Evolutionary conservation across 1,140 invertebrate species (phyloP), one percentile per base, ranked within the genome.

Genomic region (Eriosoma lanigerum): DNA sequence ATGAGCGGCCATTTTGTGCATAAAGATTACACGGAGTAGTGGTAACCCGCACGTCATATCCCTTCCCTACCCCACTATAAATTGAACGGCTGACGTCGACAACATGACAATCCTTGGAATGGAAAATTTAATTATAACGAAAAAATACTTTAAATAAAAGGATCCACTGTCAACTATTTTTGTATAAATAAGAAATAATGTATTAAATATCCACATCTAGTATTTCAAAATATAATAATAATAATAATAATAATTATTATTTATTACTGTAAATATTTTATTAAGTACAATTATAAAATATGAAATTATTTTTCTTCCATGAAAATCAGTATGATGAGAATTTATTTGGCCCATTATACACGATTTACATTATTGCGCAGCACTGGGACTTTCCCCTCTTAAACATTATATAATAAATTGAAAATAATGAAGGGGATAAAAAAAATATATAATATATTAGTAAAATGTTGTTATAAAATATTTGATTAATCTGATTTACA

Each of bases 1-100:
- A 78, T 78, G 24, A 78, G 75, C 75, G 75, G 75, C 75, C 75
- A 78, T 78, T 78, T 78, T 78, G 75, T 26, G 75, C 8, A 17
- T 9, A 21, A 38, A 62, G 38, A 78, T 78, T 78, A 78, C 56
- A 78, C 17, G 1, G 38, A 44, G 75, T 78, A 48, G 54, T 78
- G 54, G 75, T 62, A 78, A 38, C 75, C 75, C 75, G 56, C 29
- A 12, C 21, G 2, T n/a, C 3, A 17, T 15, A 17, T 66, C 38
- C n/a, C 0, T 26, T 19, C 68, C 17, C 19, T 50, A 2, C 46
- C 17, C 9, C 17, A 72, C 24, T 13, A 21, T 29, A 24, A 0
- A 24, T 46, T 46, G 21, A 46, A 78, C 24, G 38, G 17, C 29
- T 78, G 75, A 78, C 75, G 75, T 78, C n/a, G 56, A 62, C 54